Evolutionary conservation across 2,888 invertebrate species (phyloP).

Genomic region (Platycheirus albimanus): DNA sequence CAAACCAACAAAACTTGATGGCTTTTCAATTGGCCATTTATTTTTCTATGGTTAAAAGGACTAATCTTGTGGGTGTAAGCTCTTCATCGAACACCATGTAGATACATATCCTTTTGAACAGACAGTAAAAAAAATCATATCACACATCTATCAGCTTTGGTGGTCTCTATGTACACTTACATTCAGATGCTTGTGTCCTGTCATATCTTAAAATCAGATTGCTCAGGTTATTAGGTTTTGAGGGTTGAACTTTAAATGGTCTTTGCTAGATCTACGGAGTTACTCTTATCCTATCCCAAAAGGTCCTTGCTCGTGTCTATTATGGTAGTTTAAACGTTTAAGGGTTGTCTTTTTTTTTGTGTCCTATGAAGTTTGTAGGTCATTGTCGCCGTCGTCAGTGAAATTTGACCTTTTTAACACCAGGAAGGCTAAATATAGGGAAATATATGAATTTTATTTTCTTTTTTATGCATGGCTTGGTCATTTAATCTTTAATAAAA

Average conservation of each 20-base stretch:
- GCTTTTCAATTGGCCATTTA: conserved; percentile 33
- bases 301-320: conserved; percentile 12
- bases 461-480: conserved; percentile 14
- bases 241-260: conserved; percentile 15
- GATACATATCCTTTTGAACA: conserved; percentile 18
- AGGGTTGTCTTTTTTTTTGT: conserved; percentile 5
- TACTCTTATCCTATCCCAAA: not conserved
- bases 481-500: not conserved
- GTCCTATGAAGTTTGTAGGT: conserved; percentile 16
- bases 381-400: conserved; percentile 9
- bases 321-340: conserved; percentile 20
- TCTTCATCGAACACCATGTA: conserved; percentile 13
- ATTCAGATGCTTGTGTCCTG: too few relatives aligned
- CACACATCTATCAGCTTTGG: too few relatives aligned
- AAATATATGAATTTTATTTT: not conserved
- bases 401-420: conserved; percentile 61
- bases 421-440: not conserved
- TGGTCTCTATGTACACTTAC: too few relatives aligned
- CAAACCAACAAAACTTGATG: conserved; percentile 14
- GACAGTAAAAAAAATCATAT: not conserved
- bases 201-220: conserved; percentile 13
- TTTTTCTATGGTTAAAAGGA: conserved; percentile 34
- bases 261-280: not conserved
- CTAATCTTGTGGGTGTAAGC: conserved; percentile 31
- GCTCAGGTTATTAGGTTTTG: not conserved